Evolutionary conservation across 2,888 invertebrate species (phyloP).

Genomic region (Lycocerus yunnanus): DNA sequence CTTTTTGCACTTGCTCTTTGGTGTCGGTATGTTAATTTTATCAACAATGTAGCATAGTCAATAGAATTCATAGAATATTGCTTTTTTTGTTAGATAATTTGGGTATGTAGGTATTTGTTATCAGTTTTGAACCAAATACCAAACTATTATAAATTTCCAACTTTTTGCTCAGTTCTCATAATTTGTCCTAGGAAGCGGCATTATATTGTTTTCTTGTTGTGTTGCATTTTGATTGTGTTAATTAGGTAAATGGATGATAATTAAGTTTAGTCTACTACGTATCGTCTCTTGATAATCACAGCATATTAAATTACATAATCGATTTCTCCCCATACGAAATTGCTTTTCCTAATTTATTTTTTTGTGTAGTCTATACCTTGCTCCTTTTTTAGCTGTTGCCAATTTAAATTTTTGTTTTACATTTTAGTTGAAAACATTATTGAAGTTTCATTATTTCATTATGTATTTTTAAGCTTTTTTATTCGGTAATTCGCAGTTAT

Average conservation of each 20-base stretch:
- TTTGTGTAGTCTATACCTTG: background rate
- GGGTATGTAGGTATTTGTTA: background rate
- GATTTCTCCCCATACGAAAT: conserved; percentile 24
- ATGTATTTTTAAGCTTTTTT: conserved; percentile 9
- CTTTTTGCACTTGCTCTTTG: too few species aligned
- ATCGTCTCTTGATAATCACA: conserved; percentile 27
- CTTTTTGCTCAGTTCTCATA: background rate
- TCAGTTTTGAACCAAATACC: background rate
- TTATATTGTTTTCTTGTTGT: background rate
- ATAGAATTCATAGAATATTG: too few species aligned
- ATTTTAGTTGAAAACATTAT: conserved; percentile 9
- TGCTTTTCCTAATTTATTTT: conserved; percentile 17
- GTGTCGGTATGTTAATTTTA: too few species aligned
- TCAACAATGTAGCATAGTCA: too few species aligned
- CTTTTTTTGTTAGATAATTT: background rate
- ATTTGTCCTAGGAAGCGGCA: background rate
- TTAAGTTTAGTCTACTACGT: conserved; percentile 19
- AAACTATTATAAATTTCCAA: background rate
- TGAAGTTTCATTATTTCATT: conserved; percentile 21
- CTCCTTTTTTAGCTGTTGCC: background rate
- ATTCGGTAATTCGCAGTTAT: conserved; percentile 15
- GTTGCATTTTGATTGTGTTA: conserved; percentile 18
- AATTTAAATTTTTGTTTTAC: conserved; percentile 9
- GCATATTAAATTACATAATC: conserved; percentile 25
- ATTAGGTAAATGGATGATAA: conserved; percentile 25